Base-by-base conservation (phyloP, 1,140 invertebrate species). In the Panonychus citri region DNA sequence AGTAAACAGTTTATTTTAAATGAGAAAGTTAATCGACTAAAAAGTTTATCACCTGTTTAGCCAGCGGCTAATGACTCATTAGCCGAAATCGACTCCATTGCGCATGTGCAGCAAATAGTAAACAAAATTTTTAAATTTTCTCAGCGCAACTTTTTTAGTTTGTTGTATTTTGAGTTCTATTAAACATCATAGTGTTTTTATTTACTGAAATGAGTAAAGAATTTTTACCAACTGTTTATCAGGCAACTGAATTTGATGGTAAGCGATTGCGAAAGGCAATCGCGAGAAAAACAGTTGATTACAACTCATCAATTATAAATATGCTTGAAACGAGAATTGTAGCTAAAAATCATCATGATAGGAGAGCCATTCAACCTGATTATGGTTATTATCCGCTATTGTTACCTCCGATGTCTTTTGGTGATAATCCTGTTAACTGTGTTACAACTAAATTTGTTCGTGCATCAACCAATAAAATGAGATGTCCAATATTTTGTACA, bases 401-500 rank as follows among this genome's bases (percentile, higher is more conserved):
- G 64, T 71, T 86, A 64, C 89, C 89, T 26, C 90, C 90, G 19
- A 79, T 81, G 26, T 82, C 81, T 65, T 86, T 89, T 66, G 76
- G 82, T 46, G 84, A 95, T 67, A 94, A 94, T 72, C 86, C 93
- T 7, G 90, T 90, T 58, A 97, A 98, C 74, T 84, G 88, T 63
- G 87, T 98, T 3, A 93, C 89, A 3, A 95, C 91, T 19, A 65
- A 73, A 64, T 97, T 97, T 73, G 90, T 98, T 1, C 86, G 96
- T 70, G 91, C 91, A 28, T 94, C 95, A 12, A 97, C 93, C 48
- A 99, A 99, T 73, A 99, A 99, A 78, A 93, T 96, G 80, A 77
- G 91, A 63, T 98, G 94, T 74, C 95, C 94, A 0, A 93, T 99
- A 60, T 99, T 98, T 72, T 89, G 87, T 66, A 81, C 98, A 62